These are phyloP conservation scores for Ara ararauna DNA, from an alignment of 2,797 vertebrate species.

Conservation along the genomic window DNA sequence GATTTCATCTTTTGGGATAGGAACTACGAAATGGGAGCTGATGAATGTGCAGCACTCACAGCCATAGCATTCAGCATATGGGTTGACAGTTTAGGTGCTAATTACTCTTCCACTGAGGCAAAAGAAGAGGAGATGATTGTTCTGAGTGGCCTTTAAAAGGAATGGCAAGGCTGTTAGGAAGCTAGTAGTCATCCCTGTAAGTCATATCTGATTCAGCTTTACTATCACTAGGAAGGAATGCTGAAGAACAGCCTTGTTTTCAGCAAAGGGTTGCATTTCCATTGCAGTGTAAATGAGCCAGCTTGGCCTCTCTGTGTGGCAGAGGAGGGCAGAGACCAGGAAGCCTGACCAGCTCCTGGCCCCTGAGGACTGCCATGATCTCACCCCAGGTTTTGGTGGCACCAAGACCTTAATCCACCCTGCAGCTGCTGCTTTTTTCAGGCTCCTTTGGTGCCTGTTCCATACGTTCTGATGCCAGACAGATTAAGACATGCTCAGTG, in stretches of 20 bases:
- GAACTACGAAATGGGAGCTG: not conserved
- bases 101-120: not conserved
- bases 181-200: not conserved
- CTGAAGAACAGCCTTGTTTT: not conserved
- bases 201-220: slow-evolving; percentile 41
- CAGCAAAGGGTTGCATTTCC: not conserved
- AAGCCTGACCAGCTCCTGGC: not conserved
- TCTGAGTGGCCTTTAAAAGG: slow-evolving; percentile 40
- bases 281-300: not conserved
- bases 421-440: not conserved
- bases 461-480: fast-evolving
- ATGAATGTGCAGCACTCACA: fast-evolving
- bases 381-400: not conserved
- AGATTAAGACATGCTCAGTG: not conserved
- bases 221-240: slow-evolving; percentile 23
- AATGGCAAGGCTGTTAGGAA: slow-evolving; percentile 18
- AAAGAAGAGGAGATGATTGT: not conserved
- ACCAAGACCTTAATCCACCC: not conserved
- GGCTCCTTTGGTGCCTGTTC: not conserved
- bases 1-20: not conserved
- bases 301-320: not conserved
- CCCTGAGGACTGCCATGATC: fast-evolving
- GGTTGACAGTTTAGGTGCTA: not conserved
- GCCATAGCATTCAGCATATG: not conserved
- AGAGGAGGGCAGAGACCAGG: not conserved